Base-by-base conservation (phyloP, 2,113 vertebrate genomes). In the Seriola aureovittata region DNA sequence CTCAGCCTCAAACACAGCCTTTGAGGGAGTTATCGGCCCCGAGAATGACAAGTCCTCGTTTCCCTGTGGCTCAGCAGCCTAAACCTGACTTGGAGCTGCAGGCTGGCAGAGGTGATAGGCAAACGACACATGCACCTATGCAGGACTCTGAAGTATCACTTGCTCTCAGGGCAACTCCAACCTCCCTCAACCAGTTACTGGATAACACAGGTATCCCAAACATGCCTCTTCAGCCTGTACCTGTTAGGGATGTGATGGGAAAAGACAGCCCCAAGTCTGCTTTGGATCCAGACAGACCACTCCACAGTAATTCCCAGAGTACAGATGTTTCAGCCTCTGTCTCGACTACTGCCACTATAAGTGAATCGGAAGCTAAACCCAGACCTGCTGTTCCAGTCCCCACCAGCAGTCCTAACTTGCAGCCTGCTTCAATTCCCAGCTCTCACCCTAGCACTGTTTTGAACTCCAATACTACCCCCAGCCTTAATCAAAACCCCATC, bases 111-210 rank as follows among this genome's bases (percentile, higher is more conserved):
- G 85, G 55, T 12, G 93, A 95, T n/a, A 85, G 89, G 71, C 91
- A 90, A 9, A 80, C 84, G 40, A 40, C 65, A 48, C 90, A 90
- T 11, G 60, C 91, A 65, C 75, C 78, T 82, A 60, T 89, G 17
- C 97, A 97, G 79, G 97, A 97, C 57, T 94, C 89, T 44, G 80
- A 95, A 68, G 85, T 94, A 17, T 95, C 96, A 57, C 94, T 96
- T 90, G 94, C 96, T 86, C 93, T 97, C 90, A 96, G 96, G 88
- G 95, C 97, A 81, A 94, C 96, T 84, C 97, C 97, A 77, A 97
- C 97, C 69, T 98, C 97, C 13, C 93, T 99, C 78, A 98, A 97
- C 94, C 98, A 99, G 91, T 95, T 99, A 88, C 95, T 99, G 82
- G 98, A 99, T 91, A 97, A 97, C 91, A 94, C 97, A 71, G 95